Conservation (phyloP, 35 echinoderm and acorn worm species). For the Ophiothrix spiculata region DNA sequence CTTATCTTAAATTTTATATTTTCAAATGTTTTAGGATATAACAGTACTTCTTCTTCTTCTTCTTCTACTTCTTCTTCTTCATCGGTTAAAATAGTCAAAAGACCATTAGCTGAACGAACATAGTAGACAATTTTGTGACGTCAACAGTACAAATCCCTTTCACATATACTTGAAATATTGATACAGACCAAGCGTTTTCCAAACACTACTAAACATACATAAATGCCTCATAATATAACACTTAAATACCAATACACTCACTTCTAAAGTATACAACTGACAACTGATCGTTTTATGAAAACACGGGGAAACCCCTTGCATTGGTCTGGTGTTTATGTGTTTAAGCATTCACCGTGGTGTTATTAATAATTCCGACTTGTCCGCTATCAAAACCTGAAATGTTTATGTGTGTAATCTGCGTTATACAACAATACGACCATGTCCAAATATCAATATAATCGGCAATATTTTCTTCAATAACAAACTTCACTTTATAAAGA, state of each 20-base stretch:
- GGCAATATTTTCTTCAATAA: slow-evolving; percentile 10
- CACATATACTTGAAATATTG: neutral
- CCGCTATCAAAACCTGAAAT: neutral
- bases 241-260: neutral
- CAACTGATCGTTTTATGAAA: neutral
- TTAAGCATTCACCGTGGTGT: neutral
- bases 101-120: too few relatives aligned
- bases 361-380: neutral
- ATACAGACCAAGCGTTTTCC: neutral
- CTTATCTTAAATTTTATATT: too few relatives aligned
- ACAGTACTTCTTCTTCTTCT: too few relatives aligned
- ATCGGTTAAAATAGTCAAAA: too few relatives aligned
- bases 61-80: too few relatives aligned
- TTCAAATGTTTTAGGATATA: too few relatives aligned
- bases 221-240: neutral
- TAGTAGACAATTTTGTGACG: neutral
- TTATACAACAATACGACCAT: slow-evolving; percentile 2
- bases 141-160: neutral
- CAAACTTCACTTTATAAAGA: too few relatives aligned
- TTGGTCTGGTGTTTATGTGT: neutral
- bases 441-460: slow-evolving; percentile 2
- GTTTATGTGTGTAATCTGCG: slow-evolving; percentile 2
- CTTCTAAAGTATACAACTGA: neutral
- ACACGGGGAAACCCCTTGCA: neutral
- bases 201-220: neutral